Conservation (phyloP, 2,797 vertebrate genomes). For the Orestias chungarensis region DNA sequence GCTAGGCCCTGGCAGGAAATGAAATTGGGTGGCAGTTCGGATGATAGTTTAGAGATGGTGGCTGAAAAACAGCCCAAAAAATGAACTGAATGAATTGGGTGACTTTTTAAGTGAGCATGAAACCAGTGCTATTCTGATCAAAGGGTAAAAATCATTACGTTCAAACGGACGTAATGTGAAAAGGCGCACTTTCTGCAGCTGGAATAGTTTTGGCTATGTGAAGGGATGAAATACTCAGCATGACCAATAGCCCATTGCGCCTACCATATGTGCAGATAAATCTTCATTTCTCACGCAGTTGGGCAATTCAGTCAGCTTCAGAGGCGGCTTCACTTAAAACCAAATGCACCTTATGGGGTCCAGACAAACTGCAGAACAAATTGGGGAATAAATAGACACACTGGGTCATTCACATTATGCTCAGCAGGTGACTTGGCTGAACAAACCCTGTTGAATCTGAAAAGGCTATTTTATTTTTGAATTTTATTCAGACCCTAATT, state of each 20-base stretch:
- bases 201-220: conserved; percentile 15
- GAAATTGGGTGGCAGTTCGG: conserved; percentile 71
- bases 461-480: conserved; percentile 53
- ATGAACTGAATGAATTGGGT: conserved; percentile 18
- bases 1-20: conserved; percentile 74
- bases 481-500: conserved; percentile 44
- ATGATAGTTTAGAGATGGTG: conserved; percentile 47
- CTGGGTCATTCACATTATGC: conserved; percentile 73
- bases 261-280: conserved; percentile 79
- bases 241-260: conserved; percentile 42
- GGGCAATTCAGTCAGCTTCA: conserved; percentile 57
- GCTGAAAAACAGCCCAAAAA: conserved; percentile 49
- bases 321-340: conserved; percentile 42
- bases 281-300: conserved; percentile 78
- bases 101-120: background rate
- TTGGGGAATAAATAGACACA: conserved; percentile 79
- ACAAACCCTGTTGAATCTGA: conserved; percentile 43
- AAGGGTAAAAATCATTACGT: conserved; percentile 12
- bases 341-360: conserved; percentile 72
- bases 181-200: conserved; percentile 8
- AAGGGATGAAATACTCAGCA: conserved; percentile 37
- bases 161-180: conserved; percentile 13
- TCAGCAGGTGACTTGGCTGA: conserved; percentile 57
- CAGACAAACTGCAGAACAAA: conserved; percentile 78
- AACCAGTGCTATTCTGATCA: conserved; percentile 1